Base-by-base conservation (phyloP, 2,113 vertebrate species). In the rat (Rattus norvegicus) region DNA sequence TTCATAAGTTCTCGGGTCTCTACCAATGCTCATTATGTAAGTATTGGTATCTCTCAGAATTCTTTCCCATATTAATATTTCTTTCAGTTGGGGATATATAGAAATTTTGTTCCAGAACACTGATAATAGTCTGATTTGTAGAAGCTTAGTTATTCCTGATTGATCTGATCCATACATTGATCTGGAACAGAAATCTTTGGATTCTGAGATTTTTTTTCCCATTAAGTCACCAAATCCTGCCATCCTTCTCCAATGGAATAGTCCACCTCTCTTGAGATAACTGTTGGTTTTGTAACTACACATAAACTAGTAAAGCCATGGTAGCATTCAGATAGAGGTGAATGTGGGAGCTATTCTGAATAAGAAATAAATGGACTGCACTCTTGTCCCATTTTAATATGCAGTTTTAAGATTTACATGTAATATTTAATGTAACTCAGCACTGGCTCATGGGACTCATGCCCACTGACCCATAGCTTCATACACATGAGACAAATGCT, bases 251-350 rank as follows among this genome's bases (percentile, higher is more conserved):
- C 59, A 61, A 39, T 63, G 11, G 52, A 43, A 17, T 39, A 2
- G 0, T 85, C 14, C 10, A 61, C 2, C 0, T 65, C 13, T 49
- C 0, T 1, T n/a, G 36, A 54, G 1, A 69, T 47, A 69, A 11
- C 16, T 54, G 9, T 30, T 91, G 24, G 3, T 49, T 95, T 77
- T 93, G 9, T 13, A n/a, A 65, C 0, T 85, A 4, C 14, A 1
- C 63, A 63, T 61, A 85, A 59, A 70, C 1, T 4, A 54, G 24
- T 22, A 75, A 73, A 63, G 2, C 9, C 52, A 17, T 13, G n/a
- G 36, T 6, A 56, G 0, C 11, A 28, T 75, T 94, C 33, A 89
- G 19, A 47, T 36, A 39, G 17, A 90, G 28, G 43, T 93, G 2
- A 2, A 5, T 81, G 24, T 73, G 10, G 36, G 30, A 92, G 7